Evolutionary conservation across 2,797 vertebrate genomes (phyloP).

Genomic region (Anas bahamensis): DNA sequence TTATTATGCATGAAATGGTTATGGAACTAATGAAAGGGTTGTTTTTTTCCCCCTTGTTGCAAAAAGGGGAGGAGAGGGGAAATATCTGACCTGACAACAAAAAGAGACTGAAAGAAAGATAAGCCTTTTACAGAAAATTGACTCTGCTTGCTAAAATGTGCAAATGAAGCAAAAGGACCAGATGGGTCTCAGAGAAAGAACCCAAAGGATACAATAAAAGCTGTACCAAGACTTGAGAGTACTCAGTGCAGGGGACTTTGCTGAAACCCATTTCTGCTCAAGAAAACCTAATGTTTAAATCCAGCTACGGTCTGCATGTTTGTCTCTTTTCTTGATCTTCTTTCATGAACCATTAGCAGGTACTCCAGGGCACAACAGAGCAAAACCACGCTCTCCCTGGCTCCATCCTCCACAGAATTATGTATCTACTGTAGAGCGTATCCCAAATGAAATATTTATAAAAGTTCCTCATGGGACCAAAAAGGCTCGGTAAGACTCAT

Average conservation of each 20-base stretch:
- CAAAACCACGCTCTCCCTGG: not conserved
- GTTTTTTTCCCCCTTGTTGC: not conserved
- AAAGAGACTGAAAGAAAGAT: not conserved
- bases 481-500: not conserved
- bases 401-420: not conserved
- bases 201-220: not conserved
- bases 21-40: slow-evolving; percentile 13
- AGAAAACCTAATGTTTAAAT: not conserved
- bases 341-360: not conserved
- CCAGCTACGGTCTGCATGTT: not conserved
- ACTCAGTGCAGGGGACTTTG: not conserved
- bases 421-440: not conserved
- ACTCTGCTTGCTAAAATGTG: not conserved
- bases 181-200: not conserved
- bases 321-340: not conserved
- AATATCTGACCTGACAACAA: slow-evolving; percentile 36
- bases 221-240: not conserved
- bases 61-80: slow-evolving; percentile 3
- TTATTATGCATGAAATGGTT: slow-evolving; percentile 76
- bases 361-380: not conserved
- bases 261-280: not conserved
- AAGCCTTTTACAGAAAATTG: not conserved
- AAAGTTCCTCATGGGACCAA: not conserved
- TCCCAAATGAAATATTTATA: not conserved
- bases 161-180: not conserved